Base-by-base conservation (phyloP, 1,140 invertebrate species). In the Apocrypta bakeri region DNA sequence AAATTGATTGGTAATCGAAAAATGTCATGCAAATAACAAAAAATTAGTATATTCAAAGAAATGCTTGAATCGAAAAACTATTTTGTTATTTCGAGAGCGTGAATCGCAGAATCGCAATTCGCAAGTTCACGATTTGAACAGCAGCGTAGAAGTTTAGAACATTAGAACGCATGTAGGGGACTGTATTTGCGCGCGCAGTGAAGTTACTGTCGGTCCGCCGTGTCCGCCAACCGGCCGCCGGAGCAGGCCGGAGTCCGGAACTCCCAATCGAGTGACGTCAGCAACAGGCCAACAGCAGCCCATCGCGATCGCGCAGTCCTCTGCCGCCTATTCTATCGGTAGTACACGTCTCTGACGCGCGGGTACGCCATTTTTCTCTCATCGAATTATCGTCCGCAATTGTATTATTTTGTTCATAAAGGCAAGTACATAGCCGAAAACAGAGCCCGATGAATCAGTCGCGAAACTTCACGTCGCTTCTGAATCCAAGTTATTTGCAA, bases 401-500 rank as follows among this genome's bases (percentile, higher is more conserved):
- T 48, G 42, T 17, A 17, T 48, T n/a, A n/a, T n/a, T n/a, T n/a
- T n/a, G n/a, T n/a, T n/a, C n/a, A 2, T 24, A 63, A 25, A 21
- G 17, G 56, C 29, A 48, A n/a, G n/a, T 21, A 76, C 17, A n/a
- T n/a, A n/a, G 25, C 61, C 24, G 11, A 66, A 29, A 73, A n/a
- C 40, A 42, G 33, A 66, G 14, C 4, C 48, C 64, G 14, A 92
- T 91, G 90, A 91, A 90, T 88, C 90, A 91, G 73, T 92, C 93
- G 42, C 91, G 92, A 31, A 93, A 93, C 89, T 92, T 93, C 83
- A 90, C 91, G 6, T 92, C 91, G 1, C 81, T 93, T 68, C 84
- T 93, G 25, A 94, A 93, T 87, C 93, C 93, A 0, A 93, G 91
- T 83, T 93, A 94, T 84, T 85, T 94, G 85, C 91, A 91, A 81